These are phyloP conservation scores for Falco peregrinus DNA, from an alignment of 2,797 vertebrate species.

Conservation along the genomic window DNA sequence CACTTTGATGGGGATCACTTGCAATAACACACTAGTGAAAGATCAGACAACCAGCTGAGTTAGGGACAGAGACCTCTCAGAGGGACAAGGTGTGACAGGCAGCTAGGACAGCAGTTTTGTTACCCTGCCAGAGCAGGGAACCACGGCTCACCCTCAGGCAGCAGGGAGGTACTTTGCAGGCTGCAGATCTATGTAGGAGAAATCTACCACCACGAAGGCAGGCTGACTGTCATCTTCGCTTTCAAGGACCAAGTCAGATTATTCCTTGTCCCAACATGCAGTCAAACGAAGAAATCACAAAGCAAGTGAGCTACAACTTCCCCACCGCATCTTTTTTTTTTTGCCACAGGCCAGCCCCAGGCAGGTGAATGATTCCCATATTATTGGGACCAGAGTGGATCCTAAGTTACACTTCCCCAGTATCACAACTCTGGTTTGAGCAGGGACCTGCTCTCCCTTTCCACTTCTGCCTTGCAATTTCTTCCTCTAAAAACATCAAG, in stretches of 20 bases:
- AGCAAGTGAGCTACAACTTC: not conserved
- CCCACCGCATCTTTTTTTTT: not conserved
- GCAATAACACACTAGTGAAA: not conserved
- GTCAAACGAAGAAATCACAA: not conserved
- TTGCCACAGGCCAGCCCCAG: not conserved
- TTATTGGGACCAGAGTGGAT: not conserved
- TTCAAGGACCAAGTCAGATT: not conserved
- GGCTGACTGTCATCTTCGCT: not conserved
- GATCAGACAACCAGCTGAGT: not conserved
- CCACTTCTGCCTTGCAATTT: not conserved
- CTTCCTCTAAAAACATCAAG: not conserved
- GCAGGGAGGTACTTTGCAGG: not conserved
- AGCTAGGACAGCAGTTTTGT: not conserved
- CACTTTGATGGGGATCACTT: not conserved
- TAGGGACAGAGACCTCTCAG: not conserved
- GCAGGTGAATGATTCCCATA: not conserved
- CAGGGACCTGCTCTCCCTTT: not conserved
- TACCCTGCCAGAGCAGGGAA: not conserved
- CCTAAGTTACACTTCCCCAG: not conserved
- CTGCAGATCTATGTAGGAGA: not conserved
- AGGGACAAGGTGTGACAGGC: not conserved
- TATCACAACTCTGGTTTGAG: not conserved
- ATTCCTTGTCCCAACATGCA: not conserved
- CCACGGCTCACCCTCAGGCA: not conserved
- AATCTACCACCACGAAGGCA: not conserved